phyloP scores from a whole-genome alignment of 2,797 vertebrate genomes.

The Enteromius fasciolatus region DNA sequence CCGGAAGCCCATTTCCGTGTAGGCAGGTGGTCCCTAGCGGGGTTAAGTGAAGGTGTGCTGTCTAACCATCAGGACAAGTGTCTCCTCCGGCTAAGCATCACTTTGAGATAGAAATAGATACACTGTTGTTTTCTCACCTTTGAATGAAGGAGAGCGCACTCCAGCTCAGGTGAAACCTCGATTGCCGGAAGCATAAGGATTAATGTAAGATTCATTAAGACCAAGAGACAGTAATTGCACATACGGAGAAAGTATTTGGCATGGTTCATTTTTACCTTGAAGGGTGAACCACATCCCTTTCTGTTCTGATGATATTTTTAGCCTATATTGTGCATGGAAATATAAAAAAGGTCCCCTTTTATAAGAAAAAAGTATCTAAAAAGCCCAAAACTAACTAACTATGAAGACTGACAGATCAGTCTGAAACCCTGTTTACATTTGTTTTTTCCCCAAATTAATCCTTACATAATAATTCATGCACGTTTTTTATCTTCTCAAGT shows the following conservation, averaged over 20 bases:
- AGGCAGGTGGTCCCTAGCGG: slow-evolving; percentile 78
- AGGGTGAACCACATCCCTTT: background rate
- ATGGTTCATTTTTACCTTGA: background rate
- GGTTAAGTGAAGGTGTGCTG: slow-evolving; percentile 79
- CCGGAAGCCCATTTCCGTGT: slow-evolving; percentile 79
- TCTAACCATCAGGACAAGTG: slow-evolving; percentile 66
- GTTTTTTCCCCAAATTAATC: background rate
- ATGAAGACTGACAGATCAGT: background rate
- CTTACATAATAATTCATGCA: background rate
- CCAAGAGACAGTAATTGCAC: slow-evolving; percentile 7
- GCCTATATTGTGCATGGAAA: background rate
- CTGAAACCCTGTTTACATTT: background rate
- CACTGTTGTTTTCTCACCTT: slow-evolving; percentile 70
- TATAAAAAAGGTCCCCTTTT: background rate
- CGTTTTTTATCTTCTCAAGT: background rate
- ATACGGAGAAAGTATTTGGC: background rate
- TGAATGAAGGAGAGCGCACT: slow-evolving; percentile 18
- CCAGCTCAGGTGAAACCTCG: slow-evolving; percentile 37
- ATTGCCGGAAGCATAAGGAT: background rate
- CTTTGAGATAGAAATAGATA: slow-evolving; percentile 77
- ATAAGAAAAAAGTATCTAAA: background rate
- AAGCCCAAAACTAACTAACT: background rate
- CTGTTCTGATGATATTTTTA: background rate
- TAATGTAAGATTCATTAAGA: slow-evolving; percentile 2
- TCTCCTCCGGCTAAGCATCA: slow-evolving; percentile 76